phyloP scores from a whole-genome alignment of 2,888 invertebrate genomes.

The Sepiola atlantica region DNA sequence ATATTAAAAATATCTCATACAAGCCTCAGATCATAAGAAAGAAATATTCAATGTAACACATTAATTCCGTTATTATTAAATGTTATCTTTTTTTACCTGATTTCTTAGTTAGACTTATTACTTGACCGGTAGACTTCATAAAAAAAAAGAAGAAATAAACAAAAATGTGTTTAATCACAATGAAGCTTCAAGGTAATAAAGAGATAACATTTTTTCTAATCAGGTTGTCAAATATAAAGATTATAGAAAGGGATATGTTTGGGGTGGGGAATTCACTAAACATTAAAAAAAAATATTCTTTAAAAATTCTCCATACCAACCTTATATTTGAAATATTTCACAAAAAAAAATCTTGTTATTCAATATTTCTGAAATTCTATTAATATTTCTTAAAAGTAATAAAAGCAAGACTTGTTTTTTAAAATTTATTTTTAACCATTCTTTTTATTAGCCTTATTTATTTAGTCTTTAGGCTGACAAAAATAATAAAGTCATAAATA shows the following conservation, averaged over 20 bases:
- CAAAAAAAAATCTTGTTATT: not conserved
- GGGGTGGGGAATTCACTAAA: not conserved
- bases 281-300: slow-evolving; percentile 2
- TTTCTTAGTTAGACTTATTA: not conserved
- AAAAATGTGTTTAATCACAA: not conserved
- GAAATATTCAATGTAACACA: slow-evolving; percentile 19
- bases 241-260: not conserved
- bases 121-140: not conserved
- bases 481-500: not conserved
- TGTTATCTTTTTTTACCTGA: not conserved
- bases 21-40: not conserved
- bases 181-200: not conserved
- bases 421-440: not conserved
- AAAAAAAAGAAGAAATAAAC: not conserved
- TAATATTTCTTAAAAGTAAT: not conserved
- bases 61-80: not conserved
- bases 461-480: not conserved
- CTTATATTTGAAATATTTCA: not conserved
- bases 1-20: slow-evolving; percentile 9
- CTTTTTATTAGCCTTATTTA: not conserved
- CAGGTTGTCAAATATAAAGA: not conserved
- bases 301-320: not conserved
- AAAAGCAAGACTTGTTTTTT: not conserved
- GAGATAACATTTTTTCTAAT: not conserved
- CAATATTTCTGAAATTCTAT: not conserved